These are phyloP conservation scores for Aplysina aerophoba DNA, from an alignment of 37 sponge, comb jelly and placozoan species.

Conservation along the genomic window DNA sequence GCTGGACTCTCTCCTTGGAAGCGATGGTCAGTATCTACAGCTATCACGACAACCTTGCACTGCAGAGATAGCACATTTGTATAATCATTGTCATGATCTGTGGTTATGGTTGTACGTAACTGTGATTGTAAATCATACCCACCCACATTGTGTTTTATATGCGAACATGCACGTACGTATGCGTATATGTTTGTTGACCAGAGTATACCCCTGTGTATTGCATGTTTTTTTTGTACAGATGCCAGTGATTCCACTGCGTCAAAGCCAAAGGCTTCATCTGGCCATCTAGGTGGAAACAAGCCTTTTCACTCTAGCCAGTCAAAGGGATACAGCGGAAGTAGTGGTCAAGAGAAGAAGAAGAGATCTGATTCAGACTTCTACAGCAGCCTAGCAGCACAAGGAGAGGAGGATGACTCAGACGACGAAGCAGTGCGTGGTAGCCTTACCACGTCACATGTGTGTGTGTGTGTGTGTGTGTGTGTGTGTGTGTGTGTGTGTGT, in stretches of 20 bases:
- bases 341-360: neutral
- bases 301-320: neutral
- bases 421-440: neutral
- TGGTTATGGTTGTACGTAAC: too few relatives aligned
- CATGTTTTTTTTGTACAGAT: too few relatives aligned
- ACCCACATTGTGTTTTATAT: too few relatives aligned
- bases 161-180: too few relatives aligned
- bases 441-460: neutral
- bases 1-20: constrained; percentile 16
- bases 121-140: too few relatives aligned
- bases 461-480: constrained; percentile 21
- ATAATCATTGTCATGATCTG: neutral
- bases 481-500: neutral
- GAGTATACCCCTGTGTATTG: too few relatives aligned
- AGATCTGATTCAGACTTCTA: constrained; percentile 14
- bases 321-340: neutral
- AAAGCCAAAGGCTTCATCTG: too few relatives aligned
- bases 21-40: neutral
- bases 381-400: constrained; percentile 1
- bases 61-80: neutral
- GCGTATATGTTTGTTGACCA: too few relatives aligned
- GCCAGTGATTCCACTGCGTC: too few relatives aligned
- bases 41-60: neutral
- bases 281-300: too few relatives aligned
- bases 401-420: neutral